Evolutionary conservation across 2,113 vertebrate genomes (phyloP).

Genomic region (Verasper variegatus): DNA sequence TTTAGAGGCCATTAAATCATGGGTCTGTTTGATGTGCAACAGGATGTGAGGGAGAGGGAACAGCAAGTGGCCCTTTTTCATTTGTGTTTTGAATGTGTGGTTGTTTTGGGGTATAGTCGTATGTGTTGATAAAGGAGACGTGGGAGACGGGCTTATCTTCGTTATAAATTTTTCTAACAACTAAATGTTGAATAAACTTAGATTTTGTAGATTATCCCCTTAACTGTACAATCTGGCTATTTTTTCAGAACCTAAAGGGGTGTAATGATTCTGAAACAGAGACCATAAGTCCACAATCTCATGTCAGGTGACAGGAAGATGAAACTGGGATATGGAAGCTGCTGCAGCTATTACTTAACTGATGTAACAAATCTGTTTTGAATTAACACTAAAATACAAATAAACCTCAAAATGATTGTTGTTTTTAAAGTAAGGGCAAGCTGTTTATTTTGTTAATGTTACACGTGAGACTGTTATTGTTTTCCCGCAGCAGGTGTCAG

Average conservation of each 20-base stretch:
- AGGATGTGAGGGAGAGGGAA: slow-evolving; percentile 49
- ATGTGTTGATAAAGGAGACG: too few species aligned
- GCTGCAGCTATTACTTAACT: too few species aligned
- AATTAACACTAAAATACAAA: not conserved
- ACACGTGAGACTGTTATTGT: not conserved
- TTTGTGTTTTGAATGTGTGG: slow-evolving; percentile 59
- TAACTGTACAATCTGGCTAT: too few species aligned
- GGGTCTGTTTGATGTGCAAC: slow-evolving; percentile 71
- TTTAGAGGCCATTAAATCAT: slow-evolving; percentile 67
- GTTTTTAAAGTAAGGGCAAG: not conserved
- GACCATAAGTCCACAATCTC: too few species aligned
- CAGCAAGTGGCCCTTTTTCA: slow-evolving; percentile 52
- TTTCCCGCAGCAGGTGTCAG: not conserved
- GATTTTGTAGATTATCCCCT: not conserved
- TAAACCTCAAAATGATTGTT: not conserved
- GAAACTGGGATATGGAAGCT: too few species aligned
- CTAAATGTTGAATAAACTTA: not conserved
- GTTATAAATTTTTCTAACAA: not conserved
- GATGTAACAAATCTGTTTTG: too few species aligned
- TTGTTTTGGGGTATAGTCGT: slow-evolving; percentile 19
- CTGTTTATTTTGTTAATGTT: not conserved
- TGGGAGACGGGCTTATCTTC: too few species aligned
- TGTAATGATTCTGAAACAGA: too few species aligned
- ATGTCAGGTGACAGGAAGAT: too few species aligned
- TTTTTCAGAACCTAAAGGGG: too few species aligned